These are phyloP conservation scores for Gopherus evgoodei DNA, from an alignment of 2,113 vertebrate genomes.

Conservation along the genomic window DNA sequence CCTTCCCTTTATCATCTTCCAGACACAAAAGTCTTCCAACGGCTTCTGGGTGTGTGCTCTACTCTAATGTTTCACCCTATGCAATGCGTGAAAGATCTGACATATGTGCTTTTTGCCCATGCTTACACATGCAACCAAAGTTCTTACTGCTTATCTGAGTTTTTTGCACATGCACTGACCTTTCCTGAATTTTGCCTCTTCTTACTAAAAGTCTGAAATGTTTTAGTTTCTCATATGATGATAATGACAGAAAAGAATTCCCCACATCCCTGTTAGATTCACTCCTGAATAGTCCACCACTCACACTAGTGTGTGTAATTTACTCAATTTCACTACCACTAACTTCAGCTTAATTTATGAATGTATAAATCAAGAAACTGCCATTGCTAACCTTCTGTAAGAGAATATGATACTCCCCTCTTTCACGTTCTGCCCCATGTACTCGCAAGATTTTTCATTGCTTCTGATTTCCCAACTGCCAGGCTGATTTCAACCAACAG, in stretches of 20 bases:
- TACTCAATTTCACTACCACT: background rate
- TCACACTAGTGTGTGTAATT: background rate
- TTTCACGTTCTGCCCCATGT: slow-evolving; percentile 41
- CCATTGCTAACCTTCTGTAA: slow-evolving; percentile 3
- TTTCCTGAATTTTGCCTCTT: slow-evolving; percentile 7
- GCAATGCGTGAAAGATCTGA: background rate
- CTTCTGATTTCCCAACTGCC: slow-evolving; percentile 29
- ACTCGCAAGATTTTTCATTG: slow-evolving; percentile 24
- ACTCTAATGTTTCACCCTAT: background rate
- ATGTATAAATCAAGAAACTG: background rate
- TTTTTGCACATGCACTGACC: background rate
- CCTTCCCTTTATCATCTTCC: background rate
- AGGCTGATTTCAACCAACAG: slow-evolving; percentile 47
- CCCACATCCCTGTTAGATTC: background rate
- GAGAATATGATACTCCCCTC: slow-evolving; percentile 7
- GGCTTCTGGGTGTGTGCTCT: background rate
- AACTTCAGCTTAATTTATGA: slow-evolving; percentile 32
- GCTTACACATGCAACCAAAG: background rate
- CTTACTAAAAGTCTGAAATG: slow-evolving; percentile 5
- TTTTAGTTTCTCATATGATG: slow-evolving; percentile 8
- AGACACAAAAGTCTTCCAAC: background rate
- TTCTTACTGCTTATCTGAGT: background rate
- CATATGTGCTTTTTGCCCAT: background rate
- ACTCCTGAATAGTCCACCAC: background rate
- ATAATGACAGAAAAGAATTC: background rate